phyloP scores from a whole-genome alignment of 2,113 vertebrate species.

The Chiloscyllium plagiosum region DNA sequence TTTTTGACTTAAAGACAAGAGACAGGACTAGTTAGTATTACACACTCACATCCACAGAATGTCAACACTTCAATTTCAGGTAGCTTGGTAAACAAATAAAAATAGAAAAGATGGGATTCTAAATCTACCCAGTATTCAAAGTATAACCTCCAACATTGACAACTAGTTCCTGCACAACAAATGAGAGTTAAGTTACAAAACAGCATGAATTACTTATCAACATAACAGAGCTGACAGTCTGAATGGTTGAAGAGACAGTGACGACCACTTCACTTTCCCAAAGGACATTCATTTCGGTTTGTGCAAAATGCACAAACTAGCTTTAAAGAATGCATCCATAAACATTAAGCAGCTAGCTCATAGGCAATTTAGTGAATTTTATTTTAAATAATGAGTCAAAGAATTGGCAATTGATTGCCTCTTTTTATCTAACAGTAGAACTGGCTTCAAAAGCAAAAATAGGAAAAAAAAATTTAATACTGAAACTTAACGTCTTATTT shows the following conservation, averaged over 20 bases:
- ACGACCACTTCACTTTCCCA: not conserved
- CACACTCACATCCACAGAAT: not conserved
- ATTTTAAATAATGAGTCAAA: not conserved
- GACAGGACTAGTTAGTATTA: not conserved
- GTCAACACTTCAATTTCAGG: not conserved
- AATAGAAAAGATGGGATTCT: not conserved
- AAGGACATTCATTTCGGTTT: not conserved
- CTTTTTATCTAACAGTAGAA: not conserved
- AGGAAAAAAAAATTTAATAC: not conserved
- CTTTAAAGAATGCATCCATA: not conserved
- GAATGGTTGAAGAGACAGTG: not conserved
- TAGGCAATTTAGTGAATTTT: not conserved
- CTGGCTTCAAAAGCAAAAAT: not conserved
- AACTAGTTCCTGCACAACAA: not conserved
- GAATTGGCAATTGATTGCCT: not conserved
- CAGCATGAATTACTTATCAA: not conserved
- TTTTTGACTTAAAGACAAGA: slow-evolving; percentile 62
- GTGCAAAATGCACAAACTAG: not conserved
- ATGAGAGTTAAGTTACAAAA: not conserved
- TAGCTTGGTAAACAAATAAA: not conserved
- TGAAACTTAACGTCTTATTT: not conserved
- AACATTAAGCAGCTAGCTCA: not conserved
- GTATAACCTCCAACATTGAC: not conserved
- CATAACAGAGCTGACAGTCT: not conserved
- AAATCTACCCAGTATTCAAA: not conserved